Evolutionary conservation across 2,113 vertebrate genomes (phyloP).

Genomic region (Prionailurus bengalensis): DNA sequence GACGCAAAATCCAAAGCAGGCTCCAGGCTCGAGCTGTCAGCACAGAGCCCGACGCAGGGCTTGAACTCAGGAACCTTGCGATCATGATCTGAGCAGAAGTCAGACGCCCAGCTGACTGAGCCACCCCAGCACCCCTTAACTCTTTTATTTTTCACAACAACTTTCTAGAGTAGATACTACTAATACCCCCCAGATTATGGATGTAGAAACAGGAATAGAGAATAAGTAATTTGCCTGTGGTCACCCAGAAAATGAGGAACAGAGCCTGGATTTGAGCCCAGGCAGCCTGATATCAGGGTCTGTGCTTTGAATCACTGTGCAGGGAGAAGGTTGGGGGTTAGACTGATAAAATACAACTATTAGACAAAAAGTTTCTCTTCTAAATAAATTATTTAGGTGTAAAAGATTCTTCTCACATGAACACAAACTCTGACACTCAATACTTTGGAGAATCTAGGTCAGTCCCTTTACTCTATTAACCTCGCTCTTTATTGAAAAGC

Average conservation of each 20-base stretch:
- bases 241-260: not conserved
- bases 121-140: not conserved
- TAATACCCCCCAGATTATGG: not conserved
- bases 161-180: not conserved
- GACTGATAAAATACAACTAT: not conserved
- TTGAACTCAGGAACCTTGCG: no score
- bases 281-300: not conserved
- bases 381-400: not conserved
- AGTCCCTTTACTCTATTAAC: not conserved
- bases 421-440: slow-evolving; percentile 7
- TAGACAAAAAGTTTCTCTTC: not conserved
- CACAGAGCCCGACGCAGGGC: no score
- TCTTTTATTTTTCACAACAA: not conserved
- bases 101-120: no score
- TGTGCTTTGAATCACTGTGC: not conserved
- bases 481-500: slow-evolving; percentile 1
- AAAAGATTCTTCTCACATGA: slow-evolving; percentile 58
- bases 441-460: not conserved
- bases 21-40: no score
- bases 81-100: no score
- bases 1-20: no score
- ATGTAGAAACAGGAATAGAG: not conserved
- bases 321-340: not conserved
- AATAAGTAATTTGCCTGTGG: not conserved
- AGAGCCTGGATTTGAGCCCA: not conserved